A percentile compares a stretch with the other conserved stretches of the same genome.
Conservation (phyloP, 2,888 invertebrate genomes). For the Pandemis heparana region DNA sequence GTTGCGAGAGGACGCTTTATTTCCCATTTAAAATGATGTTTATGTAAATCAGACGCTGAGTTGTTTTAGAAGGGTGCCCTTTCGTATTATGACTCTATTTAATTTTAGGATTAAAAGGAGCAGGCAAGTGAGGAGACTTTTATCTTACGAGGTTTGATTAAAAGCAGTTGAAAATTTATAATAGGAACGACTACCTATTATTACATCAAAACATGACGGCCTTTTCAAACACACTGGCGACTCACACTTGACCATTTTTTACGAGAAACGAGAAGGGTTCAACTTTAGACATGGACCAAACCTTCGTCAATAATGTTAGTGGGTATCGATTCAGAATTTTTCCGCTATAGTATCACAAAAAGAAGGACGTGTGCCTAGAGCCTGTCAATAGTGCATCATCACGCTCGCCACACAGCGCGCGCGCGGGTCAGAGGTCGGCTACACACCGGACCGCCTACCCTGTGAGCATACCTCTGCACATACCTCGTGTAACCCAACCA, state of each 20-base stretch:
- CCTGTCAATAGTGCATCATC: constrained; percentile 66
- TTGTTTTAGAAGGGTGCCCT: constrained; percentile 28
- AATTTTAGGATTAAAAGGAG: background rate
- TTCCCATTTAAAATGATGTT: constrained; percentile 50
- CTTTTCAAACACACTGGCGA: background rate
- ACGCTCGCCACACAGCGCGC: constrained; percentile 68
- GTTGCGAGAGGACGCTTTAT: constrained; percentile 55
- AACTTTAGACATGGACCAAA: constrained; percentile 7
- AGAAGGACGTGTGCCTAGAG: constrained; percentile 46
- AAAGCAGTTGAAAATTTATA: background rate
- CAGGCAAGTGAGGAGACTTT: background rate
- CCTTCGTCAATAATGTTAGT: constrained; percentile 33
- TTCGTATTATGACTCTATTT: constrained; percentile 14
- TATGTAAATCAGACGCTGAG: constrained; percentile 44
- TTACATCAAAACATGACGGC: background rate
- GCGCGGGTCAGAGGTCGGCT: constrained; percentile 73
- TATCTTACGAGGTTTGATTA: background rate
- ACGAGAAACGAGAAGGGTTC: background rate
- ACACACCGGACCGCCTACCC: constrained; percentile 72
- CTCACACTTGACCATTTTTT: background rate
- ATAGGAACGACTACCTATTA: background rate
- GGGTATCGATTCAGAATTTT: constrained; percentile 48
- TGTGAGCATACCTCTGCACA: constrained; percentile 64
- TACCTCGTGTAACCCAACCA: constrained; percentile 54
- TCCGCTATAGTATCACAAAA: constrained; percentile 48